A percentile compares a stretch with the other conserved stretches of the same genome.
Conservation (phyloP, 1,140 invertebrate species). For the Bathynomus jamesi region DNA sequence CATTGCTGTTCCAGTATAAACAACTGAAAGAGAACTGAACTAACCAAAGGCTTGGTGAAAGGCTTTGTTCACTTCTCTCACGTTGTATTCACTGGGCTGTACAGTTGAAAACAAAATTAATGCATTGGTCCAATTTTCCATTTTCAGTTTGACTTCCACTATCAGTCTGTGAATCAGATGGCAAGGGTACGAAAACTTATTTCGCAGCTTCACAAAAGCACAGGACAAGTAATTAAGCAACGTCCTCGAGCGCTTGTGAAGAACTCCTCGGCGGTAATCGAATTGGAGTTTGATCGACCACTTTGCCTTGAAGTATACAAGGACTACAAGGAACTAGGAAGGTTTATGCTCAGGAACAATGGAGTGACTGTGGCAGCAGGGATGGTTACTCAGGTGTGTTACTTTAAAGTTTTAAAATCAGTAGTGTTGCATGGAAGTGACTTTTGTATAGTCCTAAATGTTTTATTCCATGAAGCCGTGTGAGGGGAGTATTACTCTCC, state of each 20-base stretch:
- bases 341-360: constrained; percentile 77
- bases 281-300: constrained; percentile 71
- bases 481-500: too few species aligned
- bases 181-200: constrained; percentile 78
- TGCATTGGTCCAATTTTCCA: constrained; percentile 25
- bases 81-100: too few species aligned
- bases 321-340: constrained; percentile 84
- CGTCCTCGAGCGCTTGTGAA: constrained; percentile 81
- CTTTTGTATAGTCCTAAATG: too few species aligned
- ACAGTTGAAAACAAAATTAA: too few species aligned
- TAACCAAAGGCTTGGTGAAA: too few species aligned
- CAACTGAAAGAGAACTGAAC: too few species aligned
- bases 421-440: too few species aligned
- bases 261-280: constrained; percentile 85
- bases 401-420: neutral
- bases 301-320: constrained; percentile 86
- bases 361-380: constrained; percentile 91
- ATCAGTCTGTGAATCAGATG: constrained; percentile 82
- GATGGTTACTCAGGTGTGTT: constrained; percentile 62
- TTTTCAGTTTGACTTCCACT: constrained; percentile 70
- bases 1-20: too few species aligned
- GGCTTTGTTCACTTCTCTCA: too few species aligned
- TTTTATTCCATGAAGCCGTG: too few species aligned
- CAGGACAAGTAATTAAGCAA: constrained; percentile 82
- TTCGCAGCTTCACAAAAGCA: constrained; percentile 77